These are phyloP conservation scores for Doryteuthis pealeii DNA, from an alignment of 1,140 invertebrate genomes.

Conservation along the genomic window DNA sequence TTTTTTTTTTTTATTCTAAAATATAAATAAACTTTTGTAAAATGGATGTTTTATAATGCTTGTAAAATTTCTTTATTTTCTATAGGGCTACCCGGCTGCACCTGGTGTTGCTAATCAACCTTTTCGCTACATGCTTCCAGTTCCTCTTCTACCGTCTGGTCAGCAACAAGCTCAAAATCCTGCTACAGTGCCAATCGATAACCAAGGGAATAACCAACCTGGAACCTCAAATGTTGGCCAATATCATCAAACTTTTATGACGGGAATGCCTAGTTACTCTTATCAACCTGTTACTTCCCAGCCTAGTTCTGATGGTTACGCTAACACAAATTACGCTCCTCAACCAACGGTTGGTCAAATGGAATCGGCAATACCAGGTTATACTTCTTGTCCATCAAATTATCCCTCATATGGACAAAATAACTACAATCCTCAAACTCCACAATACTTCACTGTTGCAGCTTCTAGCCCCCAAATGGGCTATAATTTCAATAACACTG, in stretches of 20 bases:
- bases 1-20: too few species aligned
- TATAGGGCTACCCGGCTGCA: neutral
- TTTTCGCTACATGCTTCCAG: conserved; percentile 14
- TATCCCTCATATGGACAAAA: conserved; percentile 14
- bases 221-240: neutral
- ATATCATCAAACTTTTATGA: conserved; percentile 8
- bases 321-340: conserved; percentile 3
- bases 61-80: too few species aligned
- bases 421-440: conserved; percentile 2
- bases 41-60: too few species aligned
- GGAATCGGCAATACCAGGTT: neutral
- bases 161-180: conserved; percentile 8
- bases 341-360: neutral
- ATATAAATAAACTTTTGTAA: too few species aligned
- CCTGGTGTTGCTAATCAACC: neutral
- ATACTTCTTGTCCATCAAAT: neutral
- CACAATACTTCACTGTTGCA: neutral
- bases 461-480: conserved; percentile 6
- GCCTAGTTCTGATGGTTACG: neutral
- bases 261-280: conserved; percentile 3
- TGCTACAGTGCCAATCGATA: neutral
- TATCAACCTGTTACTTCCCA: conserved; percentile 5
- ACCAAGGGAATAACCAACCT: neutral
- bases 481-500: neutral
- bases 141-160: conserved; percentile 2